These are phyloP conservation scores for Synergus japonicus DNA, from an alignment of 2,888 invertebrate genomes.

Conservation along the genomic window DNA sequence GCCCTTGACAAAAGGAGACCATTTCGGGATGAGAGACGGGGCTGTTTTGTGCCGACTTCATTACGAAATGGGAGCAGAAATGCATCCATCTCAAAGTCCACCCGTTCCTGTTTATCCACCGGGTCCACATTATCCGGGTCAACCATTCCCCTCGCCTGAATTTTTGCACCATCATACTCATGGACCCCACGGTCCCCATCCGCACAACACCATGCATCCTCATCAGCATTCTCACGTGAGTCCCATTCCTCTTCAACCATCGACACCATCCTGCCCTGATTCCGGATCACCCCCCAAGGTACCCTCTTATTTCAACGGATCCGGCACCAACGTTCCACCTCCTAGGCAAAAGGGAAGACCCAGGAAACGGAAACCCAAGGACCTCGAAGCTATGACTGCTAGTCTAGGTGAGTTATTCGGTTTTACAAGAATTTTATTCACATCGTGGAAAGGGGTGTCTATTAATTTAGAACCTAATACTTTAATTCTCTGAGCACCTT, in stretches of 20 bases:
- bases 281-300: constrained; percentile 77
- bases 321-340: constrained; percentile 79
- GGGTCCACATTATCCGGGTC: constrained; percentile 78
- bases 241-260: constrained; percentile 79
- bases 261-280: constrained; percentile 80
- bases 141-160: constrained; percentile 80
- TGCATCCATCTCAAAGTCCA: constrained; percentile 74
- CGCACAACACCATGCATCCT: constrained; percentile 65
- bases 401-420: constrained; percentile 85
- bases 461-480: too few species aligned
- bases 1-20: constrained; percentile 94
- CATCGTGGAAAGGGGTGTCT: too few species aligned
- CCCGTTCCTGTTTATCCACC: constrained; percentile 75
- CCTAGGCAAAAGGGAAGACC: constrained; percentile 95
- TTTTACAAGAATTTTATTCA: too few species aligned
- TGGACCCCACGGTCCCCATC: constrained; percentile 71
- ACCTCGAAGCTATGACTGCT: constrained; percentile 90
- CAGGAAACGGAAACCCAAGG: constrained; percentile 94
- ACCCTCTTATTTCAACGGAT: constrained; percentile 81
- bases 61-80: constrained; percentile 80
- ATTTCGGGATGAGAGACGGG: constrained; percentile 94
- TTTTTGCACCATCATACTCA: constrained; percentile 76
- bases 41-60: constrained; percentile 91
- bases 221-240: constrained; percentile 77
- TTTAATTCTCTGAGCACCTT: too few species aligned